Base-by-base conservation (phyloP, 1,140 invertebrate genomes). In the Trichoplusia ni region DNA sequence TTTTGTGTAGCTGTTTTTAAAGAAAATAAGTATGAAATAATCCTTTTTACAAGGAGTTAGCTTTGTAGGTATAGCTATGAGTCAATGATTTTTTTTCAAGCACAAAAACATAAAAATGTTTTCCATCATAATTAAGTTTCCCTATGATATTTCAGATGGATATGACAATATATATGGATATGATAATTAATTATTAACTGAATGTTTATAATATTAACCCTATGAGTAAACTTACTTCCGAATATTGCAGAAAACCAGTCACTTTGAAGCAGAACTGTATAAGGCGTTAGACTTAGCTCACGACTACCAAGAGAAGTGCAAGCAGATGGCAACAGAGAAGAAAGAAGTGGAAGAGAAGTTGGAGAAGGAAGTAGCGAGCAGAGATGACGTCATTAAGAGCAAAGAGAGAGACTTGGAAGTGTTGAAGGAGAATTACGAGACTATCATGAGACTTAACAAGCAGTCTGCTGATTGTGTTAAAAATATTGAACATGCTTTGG, bases 241-340 rank as follows among this genome's bases (percentile, higher is more conserved):
- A n/a, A n/a, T n/a, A n/a, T n/a, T n/a, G n/a, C 66, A 94, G 87
- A 94, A 93, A 92, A 91, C 93, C 2, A 91, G 90, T 64, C 92
- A 92, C 35, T 92, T 92, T 74, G 94, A 95, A 86, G 86, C 90
- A 7, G 94, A 95, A 91, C 79, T 94, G 2, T 93, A 93, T 19
- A 94, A 94, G 90, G 92, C 93, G 33, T 81, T 95, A 46, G 92
- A 93, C 72, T 72, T 94, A 16, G 93, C 94, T 3, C 92, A 94
- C 25, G 93, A 93, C 8, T 94, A 93, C 74, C 93, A 95, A 88
- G 93, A 94, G 49, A 95, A 95, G 83, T 92, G 89, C 61, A 93
- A 94, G 67, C 74, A 70, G 27, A 25, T 86, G 0, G 69, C 74
- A 7, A 13, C 13, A 13, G 83, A 89, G 33, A 88, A 82, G 42